Evolutionary conservation across 2,797 vertebrate species (phyloP).

Genomic region (Cheirogaleus major): DNA sequence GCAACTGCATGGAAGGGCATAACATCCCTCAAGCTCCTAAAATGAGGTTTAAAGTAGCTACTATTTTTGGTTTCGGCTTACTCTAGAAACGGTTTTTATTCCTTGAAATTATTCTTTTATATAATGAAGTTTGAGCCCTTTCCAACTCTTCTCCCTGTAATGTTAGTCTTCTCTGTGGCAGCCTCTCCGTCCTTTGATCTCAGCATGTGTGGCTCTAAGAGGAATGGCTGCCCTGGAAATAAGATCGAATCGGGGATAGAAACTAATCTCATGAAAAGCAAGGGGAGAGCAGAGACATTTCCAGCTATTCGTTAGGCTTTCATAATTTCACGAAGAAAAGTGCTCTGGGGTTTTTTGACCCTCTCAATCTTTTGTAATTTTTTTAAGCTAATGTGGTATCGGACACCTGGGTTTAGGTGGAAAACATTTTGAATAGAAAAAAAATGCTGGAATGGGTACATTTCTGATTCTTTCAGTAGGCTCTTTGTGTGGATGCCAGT

Average conservation of each 20-base stretch:
- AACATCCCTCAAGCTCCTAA: conserved; percentile 51
- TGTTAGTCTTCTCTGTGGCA: neutral
- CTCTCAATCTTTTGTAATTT: neutral
- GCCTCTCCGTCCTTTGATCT: conserved; percentile 55
- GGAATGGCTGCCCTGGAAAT: conserved; percentile 25
- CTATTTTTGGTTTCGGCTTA: conserved; percentile 73
- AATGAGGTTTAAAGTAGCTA: conserved; percentile 67
- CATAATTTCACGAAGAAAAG: neutral
- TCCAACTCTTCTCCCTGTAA: neutral
- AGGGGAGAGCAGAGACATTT: neutral
- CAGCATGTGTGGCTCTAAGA: conserved; percentile 11
- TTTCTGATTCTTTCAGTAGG: neutral
- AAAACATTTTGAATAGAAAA: conserved; percentile 35
- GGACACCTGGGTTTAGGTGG: neutral
- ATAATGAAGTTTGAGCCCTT: conserved; percentile 49
- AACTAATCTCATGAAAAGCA: neutral
- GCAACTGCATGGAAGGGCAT: conserved; percentile 53
- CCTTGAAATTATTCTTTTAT: conserved; percentile 60
- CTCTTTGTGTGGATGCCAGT: neutral
- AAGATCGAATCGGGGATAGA: neutral
- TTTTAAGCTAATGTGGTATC: neutral
- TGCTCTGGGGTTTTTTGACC: neutral
- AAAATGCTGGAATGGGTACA: neutral
- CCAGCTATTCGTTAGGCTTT: neutral
- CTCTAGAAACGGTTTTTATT: conserved; percentile 60